Conservation (phyloP, 2,797 vertebrate species). For the Erethizon dorsatum region DNA sequence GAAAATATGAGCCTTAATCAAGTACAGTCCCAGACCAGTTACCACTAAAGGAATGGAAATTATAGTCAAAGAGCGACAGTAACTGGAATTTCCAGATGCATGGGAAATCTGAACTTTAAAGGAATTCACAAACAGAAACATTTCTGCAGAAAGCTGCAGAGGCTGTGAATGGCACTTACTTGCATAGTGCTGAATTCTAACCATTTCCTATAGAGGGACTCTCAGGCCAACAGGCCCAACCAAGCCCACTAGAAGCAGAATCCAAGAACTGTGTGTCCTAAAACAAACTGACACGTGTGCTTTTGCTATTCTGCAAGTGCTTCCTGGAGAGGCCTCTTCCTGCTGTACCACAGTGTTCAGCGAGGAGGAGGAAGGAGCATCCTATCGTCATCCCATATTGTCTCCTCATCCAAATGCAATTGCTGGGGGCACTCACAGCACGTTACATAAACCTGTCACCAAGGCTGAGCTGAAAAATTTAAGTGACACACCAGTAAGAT, state of each 20-base stretch:
- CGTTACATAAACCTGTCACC: slow-evolving; percentile 76
- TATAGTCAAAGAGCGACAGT: slow-evolving; percentile 59
- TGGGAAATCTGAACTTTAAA: slow-evolving; percentile 75
- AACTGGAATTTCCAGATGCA: slow-evolving; percentile 80
- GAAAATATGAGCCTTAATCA: slow-evolving; percentile 71
- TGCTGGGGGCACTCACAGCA: background rate
- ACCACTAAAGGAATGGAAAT: slow-evolving; percentile 78
- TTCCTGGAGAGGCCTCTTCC: slow-evolving; percentile 52
- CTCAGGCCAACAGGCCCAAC: background rate
- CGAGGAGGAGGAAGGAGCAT: slow-evolving; percentile 13
- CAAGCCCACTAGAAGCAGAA: slow-evolving; percentile 12
- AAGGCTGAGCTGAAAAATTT: slow-evolving; percentile 67
- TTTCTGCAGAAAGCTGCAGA: slow-evolving; percentile 58
- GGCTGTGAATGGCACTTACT: background rate
- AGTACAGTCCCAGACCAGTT: slow-evolving; percentile 64
- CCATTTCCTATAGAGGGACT: background rate
- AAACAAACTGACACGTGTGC: slow-evolving; percentile 18
- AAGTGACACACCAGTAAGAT: slow-evolving; percentile 64
- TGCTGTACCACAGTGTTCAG: slow-evolving; percentile 58
- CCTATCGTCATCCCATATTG: slow-evolving; percentile 63
- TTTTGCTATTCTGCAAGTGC: slow-evolving; percentile 50
- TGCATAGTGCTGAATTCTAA: slow-evolving; percentile 17
- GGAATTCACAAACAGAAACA: slow-evolving; percentile 62
- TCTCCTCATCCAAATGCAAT: slow-evolving; percentile 77
- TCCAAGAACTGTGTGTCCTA: slow-evolving; percentile 70